A percentile compares a stretch with the other conserved stretches of the same genome.
Conservation (phyloP, 2,888 invertebrate species). For the Molorchus minor region DNA sequence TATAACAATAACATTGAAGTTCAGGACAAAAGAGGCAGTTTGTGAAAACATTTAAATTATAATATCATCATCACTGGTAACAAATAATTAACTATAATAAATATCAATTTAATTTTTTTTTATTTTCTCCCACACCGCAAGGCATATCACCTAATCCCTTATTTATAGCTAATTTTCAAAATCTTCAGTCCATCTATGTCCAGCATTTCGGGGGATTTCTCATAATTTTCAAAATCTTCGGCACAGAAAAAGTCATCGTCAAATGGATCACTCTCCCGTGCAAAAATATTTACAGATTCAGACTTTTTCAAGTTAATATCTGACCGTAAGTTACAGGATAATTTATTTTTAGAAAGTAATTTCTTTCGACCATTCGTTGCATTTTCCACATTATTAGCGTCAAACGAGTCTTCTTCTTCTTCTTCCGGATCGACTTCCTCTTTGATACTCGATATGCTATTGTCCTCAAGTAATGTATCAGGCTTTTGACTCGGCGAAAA, state of each 20-base stretch:
- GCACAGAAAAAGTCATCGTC: constrained; percentile 85
- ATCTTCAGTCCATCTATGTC: constrained; percentile 64
- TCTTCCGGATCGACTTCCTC: constrained; percentile 56
- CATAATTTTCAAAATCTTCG: constrained; percentile 54
- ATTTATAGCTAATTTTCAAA: constrained; percentile 55
- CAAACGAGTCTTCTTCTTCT: constrained; percentile 54
- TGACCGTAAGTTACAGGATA: constrained; percentile 48
- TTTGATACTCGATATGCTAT: constrained; percentile 56
- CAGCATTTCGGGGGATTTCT: constrained; percentile 47
- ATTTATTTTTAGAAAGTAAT: constrained; percentile 52
- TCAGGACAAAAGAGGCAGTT: constrained; percentile 40
- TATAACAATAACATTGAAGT: constrained; percentile 43
- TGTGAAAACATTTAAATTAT: constrained; percentile 38
- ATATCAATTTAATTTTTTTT: constrained; percentile 8
- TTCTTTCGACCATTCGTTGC: constrained; percentile 50
- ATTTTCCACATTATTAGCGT: constrained; percentile 46
- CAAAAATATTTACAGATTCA: constrained; percentile 90
- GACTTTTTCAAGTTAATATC: constrained; percentile 83
- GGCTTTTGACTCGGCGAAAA: constrained; percentile 63
- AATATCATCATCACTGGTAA: constrained; percentile 40
- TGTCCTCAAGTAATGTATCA: constrained; percentile 40
- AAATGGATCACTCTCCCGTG: constrained; percentile 86
- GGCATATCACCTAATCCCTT: constrained; percentile 21
- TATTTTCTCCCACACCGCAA: constrained; percentile 15
- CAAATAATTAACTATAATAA: constrained; percentile 34